Conservation (phyloP, 2,797 vertebrate genomes). For the Coregonus suidteri region DNA sequence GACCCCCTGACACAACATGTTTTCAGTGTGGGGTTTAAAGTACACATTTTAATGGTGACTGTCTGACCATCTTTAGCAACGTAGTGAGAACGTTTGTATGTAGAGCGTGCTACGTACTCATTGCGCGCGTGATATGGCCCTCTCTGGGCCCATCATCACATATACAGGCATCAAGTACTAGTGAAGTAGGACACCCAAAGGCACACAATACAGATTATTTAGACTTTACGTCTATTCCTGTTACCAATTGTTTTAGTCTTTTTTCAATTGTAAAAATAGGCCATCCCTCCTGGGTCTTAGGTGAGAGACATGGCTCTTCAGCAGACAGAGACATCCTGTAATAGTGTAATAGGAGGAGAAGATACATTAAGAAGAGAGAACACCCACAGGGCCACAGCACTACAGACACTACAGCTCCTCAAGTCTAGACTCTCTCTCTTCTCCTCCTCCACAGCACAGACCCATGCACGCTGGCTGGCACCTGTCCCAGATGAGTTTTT, state of each 20-base stretch:
- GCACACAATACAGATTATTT: background rate
- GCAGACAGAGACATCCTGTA: background rate
- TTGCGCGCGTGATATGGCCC: background rate
- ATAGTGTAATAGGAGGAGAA: background rate
- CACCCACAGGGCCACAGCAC: constrained; percentile 19
- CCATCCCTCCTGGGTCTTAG: background rate
- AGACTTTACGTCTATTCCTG: background rate
- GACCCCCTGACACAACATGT: too few species aligned
- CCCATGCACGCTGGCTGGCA: constrained; percentile 33
- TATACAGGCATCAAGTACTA: background rate
- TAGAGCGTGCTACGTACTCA: too few species aligned
- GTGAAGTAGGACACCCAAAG: background rate
- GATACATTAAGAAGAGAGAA: constrained; percentile 8
- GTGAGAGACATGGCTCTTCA: background rate
- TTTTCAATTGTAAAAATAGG: background rate
- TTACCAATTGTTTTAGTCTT: background rate
- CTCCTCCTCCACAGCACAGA: background rate
- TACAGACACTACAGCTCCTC: constrained; percentile 8
- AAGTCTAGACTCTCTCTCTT: constrained; percentile 11
- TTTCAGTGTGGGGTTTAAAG: too few species aligned
- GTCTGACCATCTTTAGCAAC: too few species aligned
- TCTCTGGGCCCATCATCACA: background rate
- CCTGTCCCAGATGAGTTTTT: constrained; percentile 49
- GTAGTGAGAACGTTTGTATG: too few species aligned
- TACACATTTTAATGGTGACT: too few species aligned